These are phyloP conservation scores for Caenorhabditis tropicalis DNA, from an alignment of 1,140 invertebrate genomes.

Conservation along the genomic window DNA sequence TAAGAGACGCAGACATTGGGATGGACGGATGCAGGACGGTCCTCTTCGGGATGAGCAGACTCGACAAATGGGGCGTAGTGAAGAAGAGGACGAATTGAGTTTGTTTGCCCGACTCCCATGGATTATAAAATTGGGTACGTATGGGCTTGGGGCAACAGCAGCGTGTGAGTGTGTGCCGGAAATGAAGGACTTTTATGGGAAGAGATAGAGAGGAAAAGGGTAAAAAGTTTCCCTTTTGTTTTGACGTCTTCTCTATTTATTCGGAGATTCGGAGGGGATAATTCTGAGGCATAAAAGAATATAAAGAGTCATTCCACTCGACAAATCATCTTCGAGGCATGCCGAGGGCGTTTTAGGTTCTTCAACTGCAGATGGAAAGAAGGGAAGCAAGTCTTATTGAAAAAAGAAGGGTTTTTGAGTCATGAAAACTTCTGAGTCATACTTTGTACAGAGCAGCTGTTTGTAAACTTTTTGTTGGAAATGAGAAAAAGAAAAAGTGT, in stretches of 20 bases:
- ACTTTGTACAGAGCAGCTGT: slow-evolving; percentile 23
- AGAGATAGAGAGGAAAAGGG: not conserved
- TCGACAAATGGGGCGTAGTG: slow-evolving; percentile 4
- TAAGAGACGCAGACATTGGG: slow-evolving; percentile 23
- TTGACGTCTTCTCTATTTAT: slow-evolving; percentile 32
- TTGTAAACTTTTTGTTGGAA: not conserved
- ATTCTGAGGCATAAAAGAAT: not conserved
- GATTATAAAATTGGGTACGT: slow-evolving; percentile 44
- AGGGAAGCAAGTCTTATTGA: too few species aligned
- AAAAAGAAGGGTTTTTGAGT: not conserved
- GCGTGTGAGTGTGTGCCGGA: slow-evolving; percentile 37
- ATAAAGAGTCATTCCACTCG: not conserved
- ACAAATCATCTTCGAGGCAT: not conserved
- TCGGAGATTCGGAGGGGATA: slow-evolving; percentile 39
- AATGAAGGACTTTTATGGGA: slow-evolving; percentile 40
- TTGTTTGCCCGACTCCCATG: slow-evolving; percentile 44
- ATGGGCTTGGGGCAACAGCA: slow-evolving; percentile 31
- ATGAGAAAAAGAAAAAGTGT: not conserved
- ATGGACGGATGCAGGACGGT: slow-evolving; percentile 32
- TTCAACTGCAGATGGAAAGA: not conserved
- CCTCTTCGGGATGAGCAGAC: slow-evolving; percentile 27
- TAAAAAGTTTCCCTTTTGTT: slow-evolving; percentile 36
- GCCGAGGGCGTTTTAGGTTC: not conserved
- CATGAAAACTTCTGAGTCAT: not conserved
- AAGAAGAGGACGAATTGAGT: slow-evolving; percentile 29